phyloP scores from a whole-genome alignment of 2,888 invertebrate genomes.

The Asteroscopus sphinx region DNA sequence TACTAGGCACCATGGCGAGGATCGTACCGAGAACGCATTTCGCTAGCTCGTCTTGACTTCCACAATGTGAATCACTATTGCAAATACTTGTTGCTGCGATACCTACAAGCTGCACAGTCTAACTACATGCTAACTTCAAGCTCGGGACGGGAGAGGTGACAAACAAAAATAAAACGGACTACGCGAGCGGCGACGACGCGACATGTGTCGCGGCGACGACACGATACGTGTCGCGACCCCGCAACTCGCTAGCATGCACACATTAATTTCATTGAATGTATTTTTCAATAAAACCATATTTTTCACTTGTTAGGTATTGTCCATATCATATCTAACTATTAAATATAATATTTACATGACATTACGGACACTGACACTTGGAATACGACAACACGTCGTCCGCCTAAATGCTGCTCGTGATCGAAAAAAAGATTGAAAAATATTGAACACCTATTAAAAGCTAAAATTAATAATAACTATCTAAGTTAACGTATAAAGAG shows the following conservation, averaged over 20 bases:
- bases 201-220: slow-evolving; percentile 48
- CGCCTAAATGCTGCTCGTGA: slow-evolving; percentile 79
- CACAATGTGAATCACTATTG: background rate
- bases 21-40: too few relatives aligned
- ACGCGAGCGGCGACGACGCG: slow-evolving; percentile 61
- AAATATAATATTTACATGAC: slow-evolving; percentile 85
- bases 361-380: slow-evolving; percentile 61
- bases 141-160: slow-evolving; percentile 61
- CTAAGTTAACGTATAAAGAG: slow-evolving; percentile 84
- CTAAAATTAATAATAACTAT: slow-evolving; percentile 87
- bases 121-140: slow-evolving; percentile 74
- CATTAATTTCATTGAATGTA: slow-evolving; percentile 86
- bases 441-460: slow-evolving; percentile 89
- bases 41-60: too few relatives aligned
- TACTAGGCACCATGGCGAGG: too few relatives aligned
- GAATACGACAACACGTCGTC: slow-evolving; percentile 61
- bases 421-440: slow-evolving; percentile 77
- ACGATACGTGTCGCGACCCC: slow-evolving; percentile 55
- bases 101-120: slow-evolving; percentile 57
- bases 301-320: slow-evolving; percentile 90
- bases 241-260: slow-evolving; percentile 77
- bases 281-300: slow-evolving; percentile 86
- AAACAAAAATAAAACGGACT: slow-evolving; percentile 77
- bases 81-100: slow-evolving; percentile 22
- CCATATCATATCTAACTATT: slow-evolving; percentile 87